A percentile compares a stretch with the other conserved stretches of the same genome.
phyloP scores from a whole-genome alignment of 2,888 invertebrate species.

The Lepidocyrtoides sp. region DNA sequence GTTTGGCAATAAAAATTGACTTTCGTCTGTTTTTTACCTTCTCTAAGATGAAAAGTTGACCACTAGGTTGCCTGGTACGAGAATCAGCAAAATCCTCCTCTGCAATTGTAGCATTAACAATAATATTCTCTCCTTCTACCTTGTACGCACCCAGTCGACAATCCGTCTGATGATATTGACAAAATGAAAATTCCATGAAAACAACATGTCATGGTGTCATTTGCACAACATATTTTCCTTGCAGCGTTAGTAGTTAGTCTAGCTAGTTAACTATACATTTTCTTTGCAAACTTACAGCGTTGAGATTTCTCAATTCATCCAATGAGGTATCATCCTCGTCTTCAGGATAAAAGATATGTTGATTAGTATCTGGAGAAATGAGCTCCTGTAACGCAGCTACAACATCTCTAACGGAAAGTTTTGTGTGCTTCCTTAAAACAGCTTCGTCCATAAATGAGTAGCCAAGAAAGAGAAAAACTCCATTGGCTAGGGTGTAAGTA shows the following conservation, averaged over 20 bases:
- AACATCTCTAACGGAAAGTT: slow-evolving; percentile 94
- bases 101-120: slow-evolving; percentile 90
- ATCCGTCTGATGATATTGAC: slow-evolving; percentile 91
- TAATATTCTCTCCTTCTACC: slow-evolving; percentile 95
- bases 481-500: slow-evolving; percentile 93
- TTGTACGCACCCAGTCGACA: slow-evolving; percentile 95
- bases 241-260: too few species aligned
- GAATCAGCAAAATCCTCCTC: slow-evolving; percentile 86
- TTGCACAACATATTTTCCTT: too few species aligned
- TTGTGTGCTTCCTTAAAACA: slow-evolving; percentile 93
- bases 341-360: slow-evolving; percentile 83
- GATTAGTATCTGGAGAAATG: slow-evolving; percentile 84
- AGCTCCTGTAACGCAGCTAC: slow-evolving; percentile 91
- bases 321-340: slow-evolving; percentile 80
- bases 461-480: slow-evolving; percentile 95
- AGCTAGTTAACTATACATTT: too few species aligned
- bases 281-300: slow-evolving; percentile 85
- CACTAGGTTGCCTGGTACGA: slow-evolving; percentile 87
- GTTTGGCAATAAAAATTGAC: neutral
- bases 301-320: slow-evolving; percentile 81
- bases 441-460: slow-evolving; percentile 96
- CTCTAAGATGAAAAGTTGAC: slow-evolving; percentile 88
- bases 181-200: too few species aligned
- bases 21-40: slow-evolving; percentile 88
- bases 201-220: too few species aligned